Percentiles rank a stretch among this genome's conserved stretches.
phyloP scores from a whole-genome alignment of 2,113 vertebrate species.

The Pipa parva region DNA sequence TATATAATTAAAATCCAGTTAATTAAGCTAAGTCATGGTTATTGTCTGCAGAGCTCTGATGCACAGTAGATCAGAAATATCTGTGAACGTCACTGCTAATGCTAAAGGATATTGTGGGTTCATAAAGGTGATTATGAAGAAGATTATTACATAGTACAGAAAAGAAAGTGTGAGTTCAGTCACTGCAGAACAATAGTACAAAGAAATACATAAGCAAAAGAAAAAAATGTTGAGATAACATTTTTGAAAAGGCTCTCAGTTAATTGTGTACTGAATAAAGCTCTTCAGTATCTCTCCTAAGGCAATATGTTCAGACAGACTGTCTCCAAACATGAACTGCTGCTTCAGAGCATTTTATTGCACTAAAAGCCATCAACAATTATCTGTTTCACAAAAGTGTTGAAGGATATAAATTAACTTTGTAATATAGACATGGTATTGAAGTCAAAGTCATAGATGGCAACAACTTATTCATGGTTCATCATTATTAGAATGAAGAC shows the following conservation, averaged over 20 bases:
- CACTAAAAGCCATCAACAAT: not conserved
- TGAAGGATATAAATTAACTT: not conserved
- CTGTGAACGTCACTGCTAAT: too few relatives aligned
- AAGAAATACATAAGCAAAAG: not conserved
- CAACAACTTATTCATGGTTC: not conserved
- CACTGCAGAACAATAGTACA: not conserved
- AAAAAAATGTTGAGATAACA: slow-evolving; percentile 13
- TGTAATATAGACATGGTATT: not conserved
- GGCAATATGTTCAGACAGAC: not conserved
- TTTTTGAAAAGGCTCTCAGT: not conserved
- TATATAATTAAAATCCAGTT: too few relatives aligned
- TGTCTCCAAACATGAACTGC: slow-evolving; percentile 8
- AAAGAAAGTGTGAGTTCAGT: not conserved
- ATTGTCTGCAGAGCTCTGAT: too few relatives aligned
- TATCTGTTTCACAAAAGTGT: not conserved
- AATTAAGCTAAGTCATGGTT: too few relatives aligned
- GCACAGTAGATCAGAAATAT: too few relatives aligned
- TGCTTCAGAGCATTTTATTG: not conserved
- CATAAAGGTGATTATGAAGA: not conserved
- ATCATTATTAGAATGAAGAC: too few relatives aligned
- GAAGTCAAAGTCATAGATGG: not conserved
- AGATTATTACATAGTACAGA: not conserved
- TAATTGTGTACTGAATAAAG: slow-evolving; percentile 14
- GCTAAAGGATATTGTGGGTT: too few relatives aligned
- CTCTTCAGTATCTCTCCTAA: slow-evolving; percentile 1